Percentiles rank a stretch among this genome's conserved stretches.
Conservation (phyloP, 2,113 vertebrate genomes). For the human region DNA sequence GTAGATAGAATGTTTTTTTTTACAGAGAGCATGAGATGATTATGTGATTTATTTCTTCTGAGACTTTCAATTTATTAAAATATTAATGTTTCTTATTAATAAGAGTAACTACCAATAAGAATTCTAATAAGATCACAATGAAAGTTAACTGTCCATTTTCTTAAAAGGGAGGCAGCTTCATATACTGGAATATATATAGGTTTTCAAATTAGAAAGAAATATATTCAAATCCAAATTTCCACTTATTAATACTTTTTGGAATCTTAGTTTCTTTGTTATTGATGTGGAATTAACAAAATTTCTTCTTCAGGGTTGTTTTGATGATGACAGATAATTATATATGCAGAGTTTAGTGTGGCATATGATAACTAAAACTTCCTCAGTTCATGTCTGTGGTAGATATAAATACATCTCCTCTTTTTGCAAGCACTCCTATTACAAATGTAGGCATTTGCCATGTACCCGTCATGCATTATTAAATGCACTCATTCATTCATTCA, state of each 20-base stretch:
- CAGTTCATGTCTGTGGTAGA: not conserved
- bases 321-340: not conserved
- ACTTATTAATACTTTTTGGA: not conserved
- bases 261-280: not conserved
- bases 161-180: not conserved
- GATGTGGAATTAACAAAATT: not conserved
- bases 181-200: not conserved
- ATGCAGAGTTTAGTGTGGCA: not conserved
- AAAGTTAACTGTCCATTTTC: not conserved
- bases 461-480: not conserved
- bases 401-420: not conserved
- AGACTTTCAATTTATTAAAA: not conserved
- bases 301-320: not conserved
- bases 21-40: not conserved
- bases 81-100: not conserved
- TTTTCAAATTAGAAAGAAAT: not conserved
- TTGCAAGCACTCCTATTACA: not conserved
- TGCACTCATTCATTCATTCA: not conserved
- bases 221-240: not conserved
- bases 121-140: not conserved
- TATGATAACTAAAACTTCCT: not conserved
- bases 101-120: not conserved
- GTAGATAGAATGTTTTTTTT: not conserved
- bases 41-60: not conserved
- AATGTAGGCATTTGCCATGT: not conserved